Evolutionary conservation across 2,113 vertebrate genomes (phyloP).

Genomic region (Saguinus midas): DNA sequence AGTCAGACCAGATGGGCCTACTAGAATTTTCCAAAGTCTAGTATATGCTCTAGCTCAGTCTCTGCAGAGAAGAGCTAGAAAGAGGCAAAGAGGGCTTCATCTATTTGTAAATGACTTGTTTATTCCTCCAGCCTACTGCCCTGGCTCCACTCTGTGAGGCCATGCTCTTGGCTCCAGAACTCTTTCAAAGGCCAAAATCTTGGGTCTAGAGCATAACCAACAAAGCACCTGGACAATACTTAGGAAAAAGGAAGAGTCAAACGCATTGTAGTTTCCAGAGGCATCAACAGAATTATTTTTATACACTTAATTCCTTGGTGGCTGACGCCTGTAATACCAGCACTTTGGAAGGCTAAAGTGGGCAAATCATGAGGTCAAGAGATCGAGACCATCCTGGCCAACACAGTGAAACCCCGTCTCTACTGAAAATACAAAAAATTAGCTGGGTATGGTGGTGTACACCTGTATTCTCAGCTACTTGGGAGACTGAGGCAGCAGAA

Average conservation of each 20-base stretch:
- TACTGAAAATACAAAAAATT: background rate
- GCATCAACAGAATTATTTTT: background rate
- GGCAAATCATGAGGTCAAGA: background rate
- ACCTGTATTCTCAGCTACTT: background rate
- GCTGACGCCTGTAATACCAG: background rate
- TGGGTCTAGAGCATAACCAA: background rate
- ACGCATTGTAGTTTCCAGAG: background rate
- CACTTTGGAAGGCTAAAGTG: background rate
- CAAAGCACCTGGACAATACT: background rate
- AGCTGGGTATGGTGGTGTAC: background rate
- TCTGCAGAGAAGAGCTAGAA: background rate
- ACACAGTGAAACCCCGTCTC: background rate
- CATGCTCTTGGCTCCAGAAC: background rate
- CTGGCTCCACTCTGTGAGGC: background rate
- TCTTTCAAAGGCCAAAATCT: background rate
- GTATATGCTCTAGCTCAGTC: background rate
- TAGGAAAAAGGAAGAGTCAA: background rate
- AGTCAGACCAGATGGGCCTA: background rate
- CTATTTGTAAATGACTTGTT: background rate
- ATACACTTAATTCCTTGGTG: background rate
- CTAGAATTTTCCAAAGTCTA: background rate
- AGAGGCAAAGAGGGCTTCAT: background rate
- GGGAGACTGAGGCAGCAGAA: background rate
- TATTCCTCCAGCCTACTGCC: background rate
- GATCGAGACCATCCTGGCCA: background rate